phyloP scores from a whole-genome alignment of 2,888 invertebrate genomes.

The Ochropleura plecta region DNA sequence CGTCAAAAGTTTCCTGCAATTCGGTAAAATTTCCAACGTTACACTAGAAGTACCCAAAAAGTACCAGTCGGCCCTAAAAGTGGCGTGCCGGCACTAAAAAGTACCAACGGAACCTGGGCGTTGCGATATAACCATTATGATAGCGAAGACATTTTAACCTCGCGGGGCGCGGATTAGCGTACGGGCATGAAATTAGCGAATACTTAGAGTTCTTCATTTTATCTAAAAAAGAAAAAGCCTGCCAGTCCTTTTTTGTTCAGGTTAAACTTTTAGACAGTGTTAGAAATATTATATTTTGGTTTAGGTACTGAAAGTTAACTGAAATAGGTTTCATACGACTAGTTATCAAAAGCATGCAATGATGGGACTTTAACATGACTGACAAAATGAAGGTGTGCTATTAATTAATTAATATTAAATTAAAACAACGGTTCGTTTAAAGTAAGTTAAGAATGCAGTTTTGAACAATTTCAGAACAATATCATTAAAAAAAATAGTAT shows the following conservation, averaged over 20 bases:
- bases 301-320: background rate
- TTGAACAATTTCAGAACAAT: too few relatives aligned
- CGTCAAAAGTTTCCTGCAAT: slow-evolving; percentile 60
- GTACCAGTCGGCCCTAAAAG: slow-evolving; percentile 58
- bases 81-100: slow-evolving; percentile 65
- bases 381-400: too few relatives aligned
- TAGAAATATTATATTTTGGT: background rate
- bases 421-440: too few relatives aligned
- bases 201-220: slow-evolving; percentile 15
- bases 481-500: too few relatives aligned
- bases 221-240: background rate
- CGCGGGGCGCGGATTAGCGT: slow-evolving; percentile 69
- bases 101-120: slow-evolving; percentile 70
- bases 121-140: slow-evolving; percentile 83
- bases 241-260: background rate
- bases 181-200: slow-evolving; percentile 71
- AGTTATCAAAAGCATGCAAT: too few relatives aligned
- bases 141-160: slow-evolving; percentile 79
- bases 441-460: too few relatives aligned
- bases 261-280: too few relatives aligned
- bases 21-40: slow-evolving; percentile 51
- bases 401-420: too few relatives aligned
- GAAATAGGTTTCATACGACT: background rate
- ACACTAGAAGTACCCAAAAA: slow-evolving; percentile 42
- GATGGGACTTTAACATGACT: too few relatives aligned